Base-by-base conservation (phyloP, 2,888 invertebrate species). In the Aleiodes leptofemur region DNA sequence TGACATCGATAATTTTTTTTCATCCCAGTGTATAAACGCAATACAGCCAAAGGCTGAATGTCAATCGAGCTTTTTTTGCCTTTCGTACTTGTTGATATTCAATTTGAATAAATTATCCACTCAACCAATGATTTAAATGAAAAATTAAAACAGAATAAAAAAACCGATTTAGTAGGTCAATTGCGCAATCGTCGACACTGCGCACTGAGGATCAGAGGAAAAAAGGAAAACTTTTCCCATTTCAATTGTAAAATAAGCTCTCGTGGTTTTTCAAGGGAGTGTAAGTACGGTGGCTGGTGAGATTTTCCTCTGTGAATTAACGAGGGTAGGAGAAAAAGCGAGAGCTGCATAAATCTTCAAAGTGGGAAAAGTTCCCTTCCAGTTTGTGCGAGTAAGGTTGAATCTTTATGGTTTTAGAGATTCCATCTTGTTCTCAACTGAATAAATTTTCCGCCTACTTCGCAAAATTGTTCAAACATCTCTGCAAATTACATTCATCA, bases 201-300 rank as follows among this genome's bases (percentile, higher is more conserved):
- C 11, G 43, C 8, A 51, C n/a, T 34, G 51, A 51, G 29, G 13
- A 31, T 31, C 31, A 29, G 1, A 56, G 56, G 38, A 56, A 48
- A 57, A 56, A 70, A 48, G 31, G 48, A 16, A 57, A 57, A 56
- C n/a, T 69, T 69, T 69, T 43, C 14, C 9, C 43, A 69, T 69
- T 69, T 59, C 61, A 71, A 71, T 71, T 71, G 48, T 13, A 51
- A 31, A 71, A 71, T 71, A 70, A 70, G 29, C 57, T 57, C 57
- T 31, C 31, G n/a, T n/a, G 57, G 57, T 11, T 57, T 57, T 11
- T 57, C 23, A 31, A 57, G 57, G 57, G 57, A 31, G 29, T 29
- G 57, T 57, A 31, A 23, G 55, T 31, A 23, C 70, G 13, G 34
- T 14, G 48, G 29, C 13, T 69, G 50, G 31, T 71, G 50, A 51